Percentiles rank a stretch among this genome's conserved stretches.
Conservation (phyloP, 2,888 invertebrate species). For the Chymomyza caudatula region DNA sequence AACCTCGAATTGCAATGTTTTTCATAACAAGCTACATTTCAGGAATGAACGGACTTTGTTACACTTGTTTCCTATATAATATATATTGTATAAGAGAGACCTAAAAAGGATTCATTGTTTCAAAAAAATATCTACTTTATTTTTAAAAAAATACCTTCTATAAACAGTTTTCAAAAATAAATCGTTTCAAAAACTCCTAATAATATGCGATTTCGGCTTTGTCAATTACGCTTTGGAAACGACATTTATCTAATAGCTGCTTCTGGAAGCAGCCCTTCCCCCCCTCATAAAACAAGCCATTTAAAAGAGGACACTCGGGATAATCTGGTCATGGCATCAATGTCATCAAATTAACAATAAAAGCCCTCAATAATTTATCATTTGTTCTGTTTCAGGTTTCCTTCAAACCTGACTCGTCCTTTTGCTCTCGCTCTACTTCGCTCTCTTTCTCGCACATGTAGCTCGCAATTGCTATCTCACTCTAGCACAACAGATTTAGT, state of each 20-base stretch:
- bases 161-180: too few species aligned
- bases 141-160: too few species aligned
- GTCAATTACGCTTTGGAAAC: neutral
- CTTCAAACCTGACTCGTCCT: slow-evolving; percentile 34
- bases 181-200: too few species aligned
- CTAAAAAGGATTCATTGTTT: too few species aligned
- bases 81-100: too few species aligned
- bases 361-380: slow-evolving; percentile 75
- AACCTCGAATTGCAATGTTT: too few species aligned
- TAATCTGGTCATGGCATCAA: slow-evolving; percentile 65
- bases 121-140: too few species aligned
- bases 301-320: slow-evolving; percentile 28
- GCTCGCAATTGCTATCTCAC: neutral
- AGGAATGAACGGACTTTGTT: too few species aligned
- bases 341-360: slow-evolving; percentile 75
- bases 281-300: neutral
- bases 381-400: slow-evolving; percentile 54
- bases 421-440: slow-evolving; percentile 15
- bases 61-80: too few species aligned
- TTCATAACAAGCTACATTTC: too few species aligned
- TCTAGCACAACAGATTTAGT: slow-evolving; percentile 53
- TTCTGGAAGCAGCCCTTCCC: neutral
- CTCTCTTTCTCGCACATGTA: slow-evolving; percentile 11
- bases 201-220: neutral
- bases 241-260: neutral